Conservation (phyloP, 2,113 vertebrate genomes). For the Elephantulus edwardii region DNA sequence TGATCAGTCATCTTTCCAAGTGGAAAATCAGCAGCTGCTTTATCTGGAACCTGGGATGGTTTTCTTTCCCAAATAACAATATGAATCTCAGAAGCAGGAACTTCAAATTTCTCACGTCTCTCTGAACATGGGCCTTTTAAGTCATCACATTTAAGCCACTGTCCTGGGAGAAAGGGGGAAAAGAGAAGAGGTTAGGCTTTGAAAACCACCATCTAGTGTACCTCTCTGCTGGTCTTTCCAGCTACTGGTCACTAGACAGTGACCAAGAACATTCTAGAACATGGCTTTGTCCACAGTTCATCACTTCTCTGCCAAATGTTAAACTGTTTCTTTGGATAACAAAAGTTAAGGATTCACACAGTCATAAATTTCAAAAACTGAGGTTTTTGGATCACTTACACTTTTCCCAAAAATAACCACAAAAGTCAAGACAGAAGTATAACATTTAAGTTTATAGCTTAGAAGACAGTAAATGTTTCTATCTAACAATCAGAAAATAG, state of each 20-base stretch:
- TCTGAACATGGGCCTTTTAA: constrained; percentile 86
- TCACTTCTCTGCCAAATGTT: background rate
- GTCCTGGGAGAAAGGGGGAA: constrained; percentile 83
- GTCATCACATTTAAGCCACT: constrained; percentile 94
- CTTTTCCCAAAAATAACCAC: background rate
- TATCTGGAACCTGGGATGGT: constrained; percentile 29
- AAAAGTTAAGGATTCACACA: background rate
- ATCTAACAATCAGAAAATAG: constrained; percentile 23
- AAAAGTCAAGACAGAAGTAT: background rate
- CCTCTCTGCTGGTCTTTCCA: too few species aligned
- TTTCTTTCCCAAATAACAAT: constrained; percentile 92
- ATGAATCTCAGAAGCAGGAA: constrained; percentile 89
- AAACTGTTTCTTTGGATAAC: background rate
- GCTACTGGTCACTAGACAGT: too few species aligned
- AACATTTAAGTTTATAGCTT: background rate
- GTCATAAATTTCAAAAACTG: background rate
- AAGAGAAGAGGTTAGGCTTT: constrained; percentile 59
- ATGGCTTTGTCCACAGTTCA: background rate
- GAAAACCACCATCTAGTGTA: background rate
- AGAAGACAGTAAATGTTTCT: background rate
- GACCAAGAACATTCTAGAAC: background rate
- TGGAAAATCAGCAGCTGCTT: constrained; percentile 28
- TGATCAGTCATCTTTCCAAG: constrained; percentile 38
- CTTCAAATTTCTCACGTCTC: constrained; percentile 80
- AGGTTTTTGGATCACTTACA: background rate